phyloP scores from a whole-genome alignment of 2,888 invertebrate species.

The Callimorpha dominula region DNA sequence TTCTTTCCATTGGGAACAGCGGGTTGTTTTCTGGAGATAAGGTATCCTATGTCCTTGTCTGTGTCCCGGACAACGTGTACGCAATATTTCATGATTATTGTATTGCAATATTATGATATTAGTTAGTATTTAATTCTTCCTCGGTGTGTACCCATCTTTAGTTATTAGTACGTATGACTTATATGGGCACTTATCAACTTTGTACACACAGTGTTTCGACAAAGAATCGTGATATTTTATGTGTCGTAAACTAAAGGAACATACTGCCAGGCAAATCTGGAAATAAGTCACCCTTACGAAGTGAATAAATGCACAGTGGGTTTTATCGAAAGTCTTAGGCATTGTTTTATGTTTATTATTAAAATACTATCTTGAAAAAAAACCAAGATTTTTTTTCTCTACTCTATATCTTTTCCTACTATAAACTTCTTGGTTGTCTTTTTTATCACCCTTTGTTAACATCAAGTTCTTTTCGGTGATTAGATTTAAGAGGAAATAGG shows the following conservation, averaged over 20 bases:
- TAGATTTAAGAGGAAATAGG: not conserved
- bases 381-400: too few species aligned
- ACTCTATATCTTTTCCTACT: too few species aligned
- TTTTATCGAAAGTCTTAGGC: not conserved
- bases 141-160: constrained; percentile 28
- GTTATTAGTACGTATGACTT: constrained; percentile 36
- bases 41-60: too few species aligned
- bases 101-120: not conserved
- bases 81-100: too few species aligned
- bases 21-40: too few species aligned
- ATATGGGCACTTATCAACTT: constrained; percentile 35
- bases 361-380: too few species aligned
- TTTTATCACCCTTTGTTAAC: not conserved
- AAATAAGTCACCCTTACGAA: constrained; percentile 2
- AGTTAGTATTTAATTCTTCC: not conserved
- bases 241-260: constrained; percentile 9
- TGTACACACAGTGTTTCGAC: constrained; percentile 37
- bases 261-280: constrained; percentile 10
- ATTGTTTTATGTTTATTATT: not conserved
- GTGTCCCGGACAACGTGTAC: too few species aligned
- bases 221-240: constrained; percentile 17
- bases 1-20: too few species aligned
- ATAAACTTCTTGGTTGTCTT: not conserved
- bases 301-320: not conserved
- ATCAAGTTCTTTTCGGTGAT: not conserved